Evolutionary conservation across 2,113 vertebrate species (phyloP), one percentile per base, ranked within the genome.

Genomic region (Alligator mississippiensis): DNA sequence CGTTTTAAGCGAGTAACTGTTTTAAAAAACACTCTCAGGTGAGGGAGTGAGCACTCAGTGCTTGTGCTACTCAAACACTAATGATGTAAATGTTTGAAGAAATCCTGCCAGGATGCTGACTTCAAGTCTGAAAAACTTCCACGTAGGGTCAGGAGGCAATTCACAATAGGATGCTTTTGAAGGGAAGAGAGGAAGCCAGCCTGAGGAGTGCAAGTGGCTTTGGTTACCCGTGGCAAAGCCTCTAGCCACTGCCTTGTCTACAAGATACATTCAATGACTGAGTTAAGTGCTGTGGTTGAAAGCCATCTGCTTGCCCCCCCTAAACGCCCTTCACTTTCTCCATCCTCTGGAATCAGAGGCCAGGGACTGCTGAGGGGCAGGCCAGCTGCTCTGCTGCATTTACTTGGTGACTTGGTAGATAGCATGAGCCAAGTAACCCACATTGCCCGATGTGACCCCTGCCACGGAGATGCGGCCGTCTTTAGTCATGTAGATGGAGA

Each of bases 401-500:
- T 98, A 99, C 97, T 99, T 99, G 85, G 98, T 99, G 95, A 99
- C 99, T 7, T 99, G 97, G 63, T 99, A 99, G 96, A 99, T 99
- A 59, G 97, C 98, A 1, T 99, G 98, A 78, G 99, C 99, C 92
- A 99, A 98, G 97, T 99, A 99, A 64, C 96, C 98, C 30, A 99
- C 99, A 0, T 99, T 99, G 88, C 98, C 98, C 0, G 99, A 99
- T 0, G 99, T 97, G 79, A 99, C 98, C 4, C 99, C 99, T 0
- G 99, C 99, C 95, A 99, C 97, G 17, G 99, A 99, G 96, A 99
- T 99, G 58, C 99, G 98, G 54, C 99, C 99, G 18, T 99, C 99
- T 95, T 99, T 99, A 38, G 99, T 99, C 99, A 99, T 99, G 95
- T 99, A 99, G 94, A 99, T 95, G 0, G 99, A 99, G 97, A 99